phyloP scores from a whole-genome alignment of 2,797 vertebrate genomes.

The Rachycentron canadum region DNA sequence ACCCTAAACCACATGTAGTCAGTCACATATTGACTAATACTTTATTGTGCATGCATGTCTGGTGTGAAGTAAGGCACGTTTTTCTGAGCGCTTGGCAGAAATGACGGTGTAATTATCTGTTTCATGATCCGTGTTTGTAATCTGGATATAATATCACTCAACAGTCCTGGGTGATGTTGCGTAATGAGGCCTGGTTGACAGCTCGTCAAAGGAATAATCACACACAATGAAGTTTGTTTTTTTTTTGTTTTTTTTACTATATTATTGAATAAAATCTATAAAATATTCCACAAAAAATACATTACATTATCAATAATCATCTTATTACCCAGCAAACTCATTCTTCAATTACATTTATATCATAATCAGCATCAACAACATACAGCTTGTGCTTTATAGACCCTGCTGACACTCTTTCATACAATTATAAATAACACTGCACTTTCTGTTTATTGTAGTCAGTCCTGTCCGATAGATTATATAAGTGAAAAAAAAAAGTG shows the following conservation, averaged over 20 bases:
- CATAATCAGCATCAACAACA: constrained; percentile 36
- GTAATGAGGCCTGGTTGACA: background rate
- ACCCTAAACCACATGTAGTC: constrained; percentile 22
- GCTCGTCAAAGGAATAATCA: constrained; percentile 22
- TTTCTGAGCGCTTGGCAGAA: background rate
- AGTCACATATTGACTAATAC: constrained; percentile 18
- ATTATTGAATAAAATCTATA: constrained; percentile 75
- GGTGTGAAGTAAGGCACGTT: background rate
- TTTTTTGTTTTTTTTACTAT: constrained; percentile 61
- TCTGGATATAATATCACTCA: background rate
- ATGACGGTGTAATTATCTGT: background rate
- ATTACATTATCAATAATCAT: constrained; percentile 64
- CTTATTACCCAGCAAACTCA: constrained; percentile 26
- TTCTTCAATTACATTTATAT: constrained; percentile 57
- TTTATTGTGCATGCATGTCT: constrained; percentile 4
- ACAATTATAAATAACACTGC: constrained; percentile 72
- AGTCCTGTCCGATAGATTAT: constrained; percentile 23
- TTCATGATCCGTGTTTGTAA: background rate
- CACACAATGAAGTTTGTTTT: constrained; percentile 16
- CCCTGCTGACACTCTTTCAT: constrained; percentile 33
- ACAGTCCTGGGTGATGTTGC: background rate
- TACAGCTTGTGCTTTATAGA: constrained; percentile 66
- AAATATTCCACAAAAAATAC: constrained; percentile 76
- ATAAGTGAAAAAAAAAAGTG: constrained; percentile 12
- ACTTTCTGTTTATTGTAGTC: constrained; percentile 17